phyloP scores from a whole-genome alignment of 1,140 invertebrate genomes.

The Tetraneura akinire region DNA sequence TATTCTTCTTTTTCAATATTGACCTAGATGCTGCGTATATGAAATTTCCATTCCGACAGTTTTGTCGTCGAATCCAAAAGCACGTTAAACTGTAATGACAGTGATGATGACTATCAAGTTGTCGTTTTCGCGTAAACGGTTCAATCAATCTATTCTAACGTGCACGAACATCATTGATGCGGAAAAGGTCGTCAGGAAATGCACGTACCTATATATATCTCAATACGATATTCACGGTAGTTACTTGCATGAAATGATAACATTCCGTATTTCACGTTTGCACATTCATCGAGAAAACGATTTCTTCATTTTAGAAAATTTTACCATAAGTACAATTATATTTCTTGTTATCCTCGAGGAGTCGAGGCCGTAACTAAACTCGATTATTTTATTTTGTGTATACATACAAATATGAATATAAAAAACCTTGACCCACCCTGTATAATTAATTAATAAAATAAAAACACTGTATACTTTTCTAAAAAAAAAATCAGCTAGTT shows the following conservation, averaged over 20 bases:
- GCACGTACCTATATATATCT: not conserved
- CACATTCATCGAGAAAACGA: not conserved
- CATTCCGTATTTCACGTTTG: not conserved
- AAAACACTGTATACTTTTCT: too few species aligned
- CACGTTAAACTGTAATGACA: not conserved
- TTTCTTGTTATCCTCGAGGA: too few species aligned
- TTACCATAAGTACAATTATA: too few species aligned
- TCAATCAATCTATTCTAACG: conserved; percentile 5
- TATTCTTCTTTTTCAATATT: not conserved
- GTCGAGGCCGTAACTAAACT: too few species aligned
- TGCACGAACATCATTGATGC: not conserved
- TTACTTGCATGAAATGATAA: not conserved
- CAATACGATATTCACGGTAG: not conserved
- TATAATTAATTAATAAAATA: too few species aligned
- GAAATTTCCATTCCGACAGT: not conserved
- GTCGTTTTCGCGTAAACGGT: conserved; percentile 4
- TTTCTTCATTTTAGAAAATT: too few species aligned
- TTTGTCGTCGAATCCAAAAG: not conserved
- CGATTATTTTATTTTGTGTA: too few species aligned
- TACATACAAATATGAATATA: too few species aligned
- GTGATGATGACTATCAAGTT: not conserved
- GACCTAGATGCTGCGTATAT: not conserved
- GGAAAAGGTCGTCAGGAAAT: not conserved
- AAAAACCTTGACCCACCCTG: too few species aligned
- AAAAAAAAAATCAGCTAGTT: too few species aligned